Base-by-base conservation (phyloP, 2,888 invertebrate genomes). In the Emmelina monodactyla region DNA sequence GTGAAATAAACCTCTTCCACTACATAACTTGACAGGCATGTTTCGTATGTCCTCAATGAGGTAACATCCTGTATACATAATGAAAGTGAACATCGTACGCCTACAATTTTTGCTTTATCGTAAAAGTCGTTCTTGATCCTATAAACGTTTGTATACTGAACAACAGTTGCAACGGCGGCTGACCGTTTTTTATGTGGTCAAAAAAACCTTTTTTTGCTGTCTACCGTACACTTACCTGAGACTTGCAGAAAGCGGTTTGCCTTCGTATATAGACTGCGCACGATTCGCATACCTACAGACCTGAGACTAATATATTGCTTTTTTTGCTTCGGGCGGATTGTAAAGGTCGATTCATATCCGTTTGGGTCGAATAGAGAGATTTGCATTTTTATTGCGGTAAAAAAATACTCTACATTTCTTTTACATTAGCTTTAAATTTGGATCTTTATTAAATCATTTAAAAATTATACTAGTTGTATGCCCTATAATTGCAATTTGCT, bases 161-260 rank as follows among this genome's bases (percentile, higher is more conserved):
- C 14, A 32, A 5, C 16, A 32, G 13, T 11, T n/a, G n/a, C n/a
- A n/a, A n/a, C n/a, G n/a, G n/a, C n/a, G n/a, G n/a, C n/a, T n/a
- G n/a, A n/a, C n/a, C n/a, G n/a, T n/a, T n/a, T n/a, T n/a, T n/a
- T n/a, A n/a, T n/a, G n/a, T n/a, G n/a, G n/a, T n/a, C n/a, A n/a
- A n/a, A n/a, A n/a, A n/a, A n/a, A n/a, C n/a, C n/a, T n/a, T n/a
- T n/a, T n/a, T n/a, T n/a, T n/a, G n/a, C n/a, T n/a, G n/a, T 28
- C 37, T 43, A 35, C 36, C 43, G 44, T 43, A 42, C 28, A 43
- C 44, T n/a, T 25, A 25, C 25, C 6, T 25, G 25, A n/a, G n/a
- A n/a, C n/a, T 19, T 45, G 56, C 37, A 44, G 60, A 71, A 73
- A 72, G 72, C 62, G 48, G 76, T 64, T 73, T 68, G 50, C 75